Percentiles rank a stretch among this genome's conserved stretches.
Conservation (phyloP, 2,797 vertebrate species). For the Darevskia nairensis region DNA sequence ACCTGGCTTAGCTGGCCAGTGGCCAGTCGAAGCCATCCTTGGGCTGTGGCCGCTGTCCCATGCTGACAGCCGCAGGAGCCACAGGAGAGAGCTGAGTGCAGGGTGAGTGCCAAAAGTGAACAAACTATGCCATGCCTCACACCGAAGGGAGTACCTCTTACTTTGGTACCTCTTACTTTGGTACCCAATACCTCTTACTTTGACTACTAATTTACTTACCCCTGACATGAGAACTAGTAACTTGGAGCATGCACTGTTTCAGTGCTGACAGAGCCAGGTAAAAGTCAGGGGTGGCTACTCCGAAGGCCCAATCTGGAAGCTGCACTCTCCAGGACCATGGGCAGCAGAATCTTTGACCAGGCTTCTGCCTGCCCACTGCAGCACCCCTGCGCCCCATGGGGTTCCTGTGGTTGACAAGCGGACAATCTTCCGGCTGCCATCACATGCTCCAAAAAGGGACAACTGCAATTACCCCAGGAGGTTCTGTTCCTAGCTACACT, state of each 20-base stretch:
- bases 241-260: background rate
- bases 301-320: background rate
- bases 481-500: background rate
- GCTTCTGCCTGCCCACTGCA: background rate
- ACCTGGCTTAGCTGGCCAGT: too few relatives aligned
- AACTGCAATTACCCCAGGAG: too few relatives aligned
- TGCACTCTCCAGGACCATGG: background rate
- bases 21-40: too few relatives aligned
- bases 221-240: background rate
- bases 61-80: too few relatives aligned
- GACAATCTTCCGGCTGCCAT: background rate
- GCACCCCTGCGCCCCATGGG: background rate
- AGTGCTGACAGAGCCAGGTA: background rate
- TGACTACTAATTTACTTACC: background rate
- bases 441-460: background rate
- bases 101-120: too few relatives aligned
- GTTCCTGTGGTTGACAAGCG: background rate
- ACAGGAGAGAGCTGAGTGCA: too few relatives aligned
- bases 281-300: background rate
- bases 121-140: too few relatives aligned
- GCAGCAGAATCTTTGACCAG: too few relatives aligned
- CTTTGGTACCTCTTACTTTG: background rate
- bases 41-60: too few relatives aligned
- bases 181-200: background rate
- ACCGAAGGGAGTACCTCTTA: too few relatives aligned